Conservation (phyloP, 2,888 invertebrate genomes). For the Nematopogon swammerdamellus region DNA sequence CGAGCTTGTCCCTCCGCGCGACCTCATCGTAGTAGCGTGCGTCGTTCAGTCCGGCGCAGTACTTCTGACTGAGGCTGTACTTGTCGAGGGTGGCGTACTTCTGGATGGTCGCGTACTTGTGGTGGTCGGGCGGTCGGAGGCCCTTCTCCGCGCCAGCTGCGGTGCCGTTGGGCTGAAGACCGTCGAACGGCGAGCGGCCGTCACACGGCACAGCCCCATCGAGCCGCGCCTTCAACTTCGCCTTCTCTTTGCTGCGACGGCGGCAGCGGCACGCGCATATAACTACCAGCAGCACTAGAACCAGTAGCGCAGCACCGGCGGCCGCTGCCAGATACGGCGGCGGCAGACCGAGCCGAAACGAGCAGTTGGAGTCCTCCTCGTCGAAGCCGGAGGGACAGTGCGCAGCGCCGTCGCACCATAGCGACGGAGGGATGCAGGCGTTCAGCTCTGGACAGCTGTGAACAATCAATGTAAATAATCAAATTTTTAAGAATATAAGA, state of each 20-base stretch:
- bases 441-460: conserved; percentile 75
- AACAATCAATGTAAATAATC: conserved; percentile 12
- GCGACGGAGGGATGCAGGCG: conserved; percentile 72
- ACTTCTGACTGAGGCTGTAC: conserved; percentile 52
- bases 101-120: conserved; percentile 48
- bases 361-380: conserved; percentile 74
- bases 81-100: conserved; percentile 54
- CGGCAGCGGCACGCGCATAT: conserved; percentile 61
- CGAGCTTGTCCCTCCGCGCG: conserved; percentile 49
- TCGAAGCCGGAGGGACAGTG: conserved; percentile 83
- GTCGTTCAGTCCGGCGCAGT: conserved; percentile 50
- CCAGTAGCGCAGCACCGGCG: conserved; percentile 60
- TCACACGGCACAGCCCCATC: conserved; percentile 57
- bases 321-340: conserved; percentile 63
- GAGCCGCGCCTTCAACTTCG: conserved; percentile 53
- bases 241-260: conserved; percentile 53
- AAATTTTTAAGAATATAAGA: no score
- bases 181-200: conserved; percentile 56
- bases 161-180: conserved; percentile 50
- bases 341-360: conserved; percentile 65
- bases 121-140: conserved; percentile 28
- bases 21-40: conserved; percentile 52
- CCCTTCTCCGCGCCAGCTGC: conserved; percentile 8
- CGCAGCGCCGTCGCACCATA: conserved; percentile 78
- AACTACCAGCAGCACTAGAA: conserved; percentile 55